Base-by-base conservation (phyloP, 2,888 invertebrate species). In the Prionchulus punctatus region DNA sequence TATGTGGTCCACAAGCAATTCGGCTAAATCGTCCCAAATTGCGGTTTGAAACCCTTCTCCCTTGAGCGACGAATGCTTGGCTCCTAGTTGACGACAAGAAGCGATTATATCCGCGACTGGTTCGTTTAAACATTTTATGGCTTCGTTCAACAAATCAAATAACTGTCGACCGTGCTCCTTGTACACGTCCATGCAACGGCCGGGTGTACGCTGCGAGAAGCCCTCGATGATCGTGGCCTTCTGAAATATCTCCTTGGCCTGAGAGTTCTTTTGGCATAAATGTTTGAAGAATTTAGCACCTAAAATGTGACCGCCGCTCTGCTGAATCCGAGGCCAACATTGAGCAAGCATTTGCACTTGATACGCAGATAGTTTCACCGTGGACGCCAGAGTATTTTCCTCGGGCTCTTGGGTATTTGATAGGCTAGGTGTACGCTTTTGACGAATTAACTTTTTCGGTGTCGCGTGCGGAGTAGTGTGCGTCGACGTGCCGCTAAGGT, bases 261-360 rank as follows among this genome's bases (percentile, higher is more conserved):
- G 50, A 4, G 28, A 4, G 30, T 30, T 28, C 7, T 49, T 49
- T 4, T 4, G 4, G 15, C 28, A 28, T 15, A 49, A 30, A 18
- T 28, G 4, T 3, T 30, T 4, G 30, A 49, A 49, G 4, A 49
- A 18, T 18, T 36, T 18, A 7, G 36, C 36, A 18, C 36, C 36
- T 7, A 18, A 7, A 18, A 18, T 36, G 36, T 36, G 36, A 26
- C 50, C 50, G 12, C 28, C 30, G 4, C 23, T 12, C 21, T 49
- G 50, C 50, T 49, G 50, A 28, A 49, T 49, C 15, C 30, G 26
- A 49, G 50, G 50, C 50, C 50, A 49, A 49, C 50, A 28, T 49
- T 49, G 50, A 28, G 21, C 28, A 7, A 49, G 26, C 21, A 28
- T 7, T 21, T 49, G 50, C 12, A 28, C 12, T 49, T 49, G 50